Evolutionary conservation across 2,797 vertebrate genomes (phyloP).

Genomic region (Etheostoma perlongum): DNA sequence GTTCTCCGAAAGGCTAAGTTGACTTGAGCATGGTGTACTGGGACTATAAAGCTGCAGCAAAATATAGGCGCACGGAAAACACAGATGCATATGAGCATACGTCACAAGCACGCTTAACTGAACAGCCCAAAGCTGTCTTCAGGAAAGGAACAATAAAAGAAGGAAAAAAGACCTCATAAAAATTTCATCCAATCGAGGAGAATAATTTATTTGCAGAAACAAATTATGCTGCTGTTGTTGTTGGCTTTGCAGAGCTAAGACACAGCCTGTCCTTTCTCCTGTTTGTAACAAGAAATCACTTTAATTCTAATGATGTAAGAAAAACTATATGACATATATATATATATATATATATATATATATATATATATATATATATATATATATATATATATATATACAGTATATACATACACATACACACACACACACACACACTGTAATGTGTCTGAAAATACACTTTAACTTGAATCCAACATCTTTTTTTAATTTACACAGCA

Average conservation of each 20-base stretch:
- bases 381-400: too few species aligned
- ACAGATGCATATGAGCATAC: conserved; percentile 27
- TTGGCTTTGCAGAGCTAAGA: conserved; percentile 49
- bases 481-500: too few species aligned
- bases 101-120: conserved; percentile 18
- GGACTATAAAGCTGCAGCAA: conserved; percentile 23
- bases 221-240: conserved; percentile 71
- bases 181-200: conserved; percentile 73
- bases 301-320: conserved; percentile 60
- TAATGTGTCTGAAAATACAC: too few species aligned
- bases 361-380: too few species aligned
- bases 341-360: too few species aligned
- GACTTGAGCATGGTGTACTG: background rate
- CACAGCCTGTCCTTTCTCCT: conserved; percentile 42
- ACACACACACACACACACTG: too few species aligned
- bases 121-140: conserved; percentile 43
- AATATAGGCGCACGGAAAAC: conserved; percentile 12
- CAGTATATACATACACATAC: too few species aligned
- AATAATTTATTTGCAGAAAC: conserved; percentile 78
- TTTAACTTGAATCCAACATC: too few species aligned
- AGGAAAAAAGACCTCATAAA: conserved; percentile 46
- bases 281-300: conserved; percentile 43
- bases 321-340: conserved; percentile 35
- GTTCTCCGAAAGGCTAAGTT: conserved; percentile 7
- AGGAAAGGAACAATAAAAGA: conserved; percentile 45